A percentile compares a stretch with the other conserved stretches of the same genome.
phyloP scores from a whole-genome alignment of 2,113 vertebrate genomes.

The Mystacornis crossleyi region DNA sequence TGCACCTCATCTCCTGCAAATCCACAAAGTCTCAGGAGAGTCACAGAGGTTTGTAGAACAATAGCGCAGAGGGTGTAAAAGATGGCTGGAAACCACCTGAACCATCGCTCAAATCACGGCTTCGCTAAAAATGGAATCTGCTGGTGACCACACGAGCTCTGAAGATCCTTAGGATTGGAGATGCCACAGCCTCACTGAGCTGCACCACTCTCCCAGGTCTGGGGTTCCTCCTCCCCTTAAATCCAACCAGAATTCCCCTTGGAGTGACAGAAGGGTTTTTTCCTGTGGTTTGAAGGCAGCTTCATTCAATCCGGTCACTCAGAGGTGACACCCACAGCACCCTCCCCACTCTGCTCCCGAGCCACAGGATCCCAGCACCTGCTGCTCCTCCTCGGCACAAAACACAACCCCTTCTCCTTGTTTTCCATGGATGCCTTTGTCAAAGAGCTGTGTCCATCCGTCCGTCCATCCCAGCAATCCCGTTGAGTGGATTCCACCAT shows the following conservation, averaged over 20 bases:
- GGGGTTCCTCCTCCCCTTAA: neutral
- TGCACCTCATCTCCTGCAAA: neutral
- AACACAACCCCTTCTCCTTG: neutral
- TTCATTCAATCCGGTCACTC: neutral
- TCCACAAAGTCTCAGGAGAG: neutral
- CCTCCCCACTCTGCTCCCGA: neutral
- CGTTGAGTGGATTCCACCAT: neutral
- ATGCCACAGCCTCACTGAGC: neutral
- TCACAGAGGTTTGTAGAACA: neutral
- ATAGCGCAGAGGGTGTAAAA: neutral
- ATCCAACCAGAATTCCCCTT: neutral
- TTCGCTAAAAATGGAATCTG: neutral
- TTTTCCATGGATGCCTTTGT: neutral
- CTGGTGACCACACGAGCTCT: neutral
- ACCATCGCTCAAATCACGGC: neutral
- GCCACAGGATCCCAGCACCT: neutral
- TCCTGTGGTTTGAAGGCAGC: neutral
- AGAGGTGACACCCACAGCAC: neutral
- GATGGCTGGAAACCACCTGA: neutral
- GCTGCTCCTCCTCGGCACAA: neutral
- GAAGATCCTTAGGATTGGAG: fast-evolving
- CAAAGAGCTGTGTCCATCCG: neutral
- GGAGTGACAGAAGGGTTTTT: neutral
- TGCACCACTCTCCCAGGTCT: neutral
- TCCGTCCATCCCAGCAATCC: neutral